These are phyloP conservation scores for Protomyctophum bolini DNA, from an alignment of 2,113 vertebrate genomes.

Conservation along the genomic window DNA sequence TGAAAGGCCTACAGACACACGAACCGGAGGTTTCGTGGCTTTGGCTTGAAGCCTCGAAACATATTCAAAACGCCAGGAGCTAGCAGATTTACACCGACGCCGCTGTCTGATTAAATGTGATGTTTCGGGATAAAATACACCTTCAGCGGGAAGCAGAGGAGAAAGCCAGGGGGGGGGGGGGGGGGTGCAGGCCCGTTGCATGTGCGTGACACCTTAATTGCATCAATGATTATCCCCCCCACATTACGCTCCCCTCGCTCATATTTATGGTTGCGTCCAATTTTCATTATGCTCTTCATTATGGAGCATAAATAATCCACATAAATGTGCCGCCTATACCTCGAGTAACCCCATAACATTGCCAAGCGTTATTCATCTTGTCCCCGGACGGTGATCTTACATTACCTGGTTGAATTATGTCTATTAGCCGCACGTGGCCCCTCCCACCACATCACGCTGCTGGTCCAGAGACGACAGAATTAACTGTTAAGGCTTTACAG, in stretches of 20 bases:
- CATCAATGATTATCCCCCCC: conserved; percentile 76
- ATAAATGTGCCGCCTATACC: conserved; percentile 76
- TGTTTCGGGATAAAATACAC: conserved; percentile 66
- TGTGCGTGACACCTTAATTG: conserved; percentile 79
- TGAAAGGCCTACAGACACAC: conserved; percentile 26
- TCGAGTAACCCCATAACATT: conserved; percentile 72
- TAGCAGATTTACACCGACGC: conserved; percentile 60
- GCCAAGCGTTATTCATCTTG: conserved; percentile 80
- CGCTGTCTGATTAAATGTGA: conserved; percentile 65
- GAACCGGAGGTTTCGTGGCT: conserved; percentile 53
- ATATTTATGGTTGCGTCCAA: conserved; percentile 85
- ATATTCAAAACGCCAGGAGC: conserved; percentile 65
- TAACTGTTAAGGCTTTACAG: conserved; percentile 81
- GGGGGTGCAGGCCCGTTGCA: conserved; percentile 58
- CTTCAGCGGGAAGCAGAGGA: conserved; percentile 34
- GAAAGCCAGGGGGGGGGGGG: conserved; percentile 43
- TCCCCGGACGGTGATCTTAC: conserved; percentile 66
- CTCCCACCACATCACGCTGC: conserved; percentile 74
- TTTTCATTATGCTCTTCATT: conserved; percentile 87
- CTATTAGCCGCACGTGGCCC: conserved; percentile 71
- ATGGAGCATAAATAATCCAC: conserved; percentile 80
- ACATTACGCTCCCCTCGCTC: conserved; percentile 65
- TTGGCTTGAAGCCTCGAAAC: conserved; percentile 46
- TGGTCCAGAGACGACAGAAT: conserved; percentile 73
- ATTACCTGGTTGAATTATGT: conserved; percentile 81